Evolutionary conservation across 1,140 invertebrate genomes (phyloP).

Genomic region (Frieseomelitta varia): DNA sequence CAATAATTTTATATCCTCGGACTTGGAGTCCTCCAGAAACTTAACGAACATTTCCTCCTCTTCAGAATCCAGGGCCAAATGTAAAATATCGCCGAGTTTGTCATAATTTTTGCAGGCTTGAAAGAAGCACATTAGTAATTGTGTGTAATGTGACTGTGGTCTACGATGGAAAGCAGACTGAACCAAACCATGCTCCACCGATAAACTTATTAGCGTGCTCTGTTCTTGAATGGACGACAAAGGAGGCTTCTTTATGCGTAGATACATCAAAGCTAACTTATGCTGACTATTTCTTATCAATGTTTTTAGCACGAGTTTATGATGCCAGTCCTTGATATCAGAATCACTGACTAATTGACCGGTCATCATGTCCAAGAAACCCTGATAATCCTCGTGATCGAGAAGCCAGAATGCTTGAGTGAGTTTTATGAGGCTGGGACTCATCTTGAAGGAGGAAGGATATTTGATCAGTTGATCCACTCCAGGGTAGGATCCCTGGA

Average conservation of each 20-base stretch:
- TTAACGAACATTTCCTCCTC: constrained; percentile 84
- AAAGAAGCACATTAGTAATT: constrained; percentile 76
- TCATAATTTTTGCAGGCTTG: constrained; percentile 78
- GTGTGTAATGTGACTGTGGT: constrained; percentile 76
- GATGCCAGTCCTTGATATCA: constrained; percentile 84
- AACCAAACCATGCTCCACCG: constrained; percentile 84
- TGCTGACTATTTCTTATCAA: constrained; percentile 83
- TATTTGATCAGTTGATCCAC: constrained; percentile 88
- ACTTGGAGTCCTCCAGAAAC: constrained; percentile 80
- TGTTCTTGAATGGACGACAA: constrained; percentile 82
- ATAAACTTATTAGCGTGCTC: constrained; percentile 79
- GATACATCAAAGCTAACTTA: constrained; percentile 83
- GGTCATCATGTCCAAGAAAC: constrained; percentile 77
- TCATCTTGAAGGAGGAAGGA: constrained; percentile 88
- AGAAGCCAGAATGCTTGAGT: constrained; percentile 93
- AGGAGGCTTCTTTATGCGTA: constrained; percentile 81
- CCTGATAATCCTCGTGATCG: constrained; percentile 89
- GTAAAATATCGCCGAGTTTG: constrained; percentile 83
- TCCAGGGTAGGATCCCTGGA: constrained; percentile 82
- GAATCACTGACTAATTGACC: constrained; percentile 73
- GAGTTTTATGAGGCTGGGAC: constrained; percentile 87
- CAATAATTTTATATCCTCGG: constrained; percentile 74
- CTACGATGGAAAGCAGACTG: constrained; percentile 84
- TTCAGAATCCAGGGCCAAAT: constrained; percentile 81
- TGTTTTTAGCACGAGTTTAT: constrained; percentile 82